A percentile compares a stretch with the other conserved stretches of the same genome.
phyloP scores from a whole-genome alignment of 2,888 invertebrate genomes.

The Agrotis segetum region DNA sequence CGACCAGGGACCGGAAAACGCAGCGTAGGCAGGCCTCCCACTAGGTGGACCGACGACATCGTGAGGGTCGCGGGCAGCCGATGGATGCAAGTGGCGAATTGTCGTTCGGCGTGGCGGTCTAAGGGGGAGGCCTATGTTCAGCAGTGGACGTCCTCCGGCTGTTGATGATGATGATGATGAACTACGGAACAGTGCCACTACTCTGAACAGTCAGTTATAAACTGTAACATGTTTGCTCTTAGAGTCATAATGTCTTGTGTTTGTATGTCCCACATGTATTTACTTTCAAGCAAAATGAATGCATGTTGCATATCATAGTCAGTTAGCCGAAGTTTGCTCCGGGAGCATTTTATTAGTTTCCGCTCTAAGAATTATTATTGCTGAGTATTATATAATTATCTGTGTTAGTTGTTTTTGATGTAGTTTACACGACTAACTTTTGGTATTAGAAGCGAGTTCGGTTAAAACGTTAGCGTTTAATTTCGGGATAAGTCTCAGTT shows the following conservation, averaged over 20 bases:
- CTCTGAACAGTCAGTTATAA: conserved; percentile 1
- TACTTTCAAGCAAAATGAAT: conserved; percentile 38
- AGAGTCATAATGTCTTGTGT: conserved; percentile 10
- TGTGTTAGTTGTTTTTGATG: conserved; percentile 14
- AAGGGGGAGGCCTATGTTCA: too few species aligned
- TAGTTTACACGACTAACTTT: not conserved
- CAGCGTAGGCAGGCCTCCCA: too few species aligned
- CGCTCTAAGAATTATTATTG: conserved; percentile 13
- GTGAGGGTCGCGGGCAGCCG: too few species aligned
- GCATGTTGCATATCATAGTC: conserved; percentile 34
- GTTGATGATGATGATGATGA: too few species aligned
- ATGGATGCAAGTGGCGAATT: too few species aligned
- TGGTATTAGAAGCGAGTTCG: not conserved
- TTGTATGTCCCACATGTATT: conserved; percentile 25
- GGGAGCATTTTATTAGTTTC: conserved; percentile 51
- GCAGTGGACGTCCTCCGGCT: too few species aligned
- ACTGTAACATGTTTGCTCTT: conserved; percentile 6
- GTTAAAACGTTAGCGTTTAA: too few species aligned
- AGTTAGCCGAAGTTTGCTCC: conserved; percentile 18
- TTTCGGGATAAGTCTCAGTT: too few species aligned
- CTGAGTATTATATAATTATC: not conserved
- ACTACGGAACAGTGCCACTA: not conserved
- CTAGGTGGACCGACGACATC: too few species aligned
- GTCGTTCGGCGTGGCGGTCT: too few species aligned
- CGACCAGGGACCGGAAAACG: too few species aligned